Base-by-base conservation (phyloP, 2,888 invertebrate species). In the Lasiommata megera region DNA sequence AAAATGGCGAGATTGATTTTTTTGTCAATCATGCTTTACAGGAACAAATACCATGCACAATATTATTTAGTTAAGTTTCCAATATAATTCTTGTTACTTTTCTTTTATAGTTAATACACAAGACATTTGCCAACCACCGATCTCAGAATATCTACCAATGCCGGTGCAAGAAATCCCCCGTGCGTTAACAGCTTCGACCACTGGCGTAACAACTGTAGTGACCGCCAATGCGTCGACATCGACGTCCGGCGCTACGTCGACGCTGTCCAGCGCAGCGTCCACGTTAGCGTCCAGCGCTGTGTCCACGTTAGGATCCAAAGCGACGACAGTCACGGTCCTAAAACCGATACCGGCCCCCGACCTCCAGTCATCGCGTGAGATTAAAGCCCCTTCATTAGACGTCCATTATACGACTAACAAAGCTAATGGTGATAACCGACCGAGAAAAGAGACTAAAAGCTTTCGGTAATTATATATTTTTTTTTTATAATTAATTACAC, bases 371-470 rank as follows among this genome's bases (percentile, higher is more conserved):
- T 46, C 50, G 34, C 56, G 61, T 12, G 61, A 59, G 2, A 54
- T 58, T 1, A 56, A 60, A 6, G 56, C 63, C 31, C 61, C 69
- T 1, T 70, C 71, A 12, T 65, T 68, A 50, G 70, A 72, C 41
- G 47, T 66, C 51, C 67, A 72, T 29, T 55, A 70, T 17, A 69
- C 68, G 44, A 68, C 73, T 54, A 34, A 61, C 57, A 73, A 73
- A 61, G 60, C 67, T 56, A 88, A 84, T 58, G 88, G 85, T 1
- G 84, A 85, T 41, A 58, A 67, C 46, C 92, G 83, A 23, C 77
- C 62, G 40, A 87, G 92, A 67, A 80, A 92, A 88, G 73, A 84
- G 62, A 74, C 71, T 31, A 85, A 85, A 72, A 82, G 79, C 59
- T 86, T 86, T 68, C 77, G 93, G 93, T 73, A 90, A 84, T 69